Evolutionary conservation across 2,113 vertebrate genomes (phyloP).

Genomic region (Microtus oregoni): DNA sequence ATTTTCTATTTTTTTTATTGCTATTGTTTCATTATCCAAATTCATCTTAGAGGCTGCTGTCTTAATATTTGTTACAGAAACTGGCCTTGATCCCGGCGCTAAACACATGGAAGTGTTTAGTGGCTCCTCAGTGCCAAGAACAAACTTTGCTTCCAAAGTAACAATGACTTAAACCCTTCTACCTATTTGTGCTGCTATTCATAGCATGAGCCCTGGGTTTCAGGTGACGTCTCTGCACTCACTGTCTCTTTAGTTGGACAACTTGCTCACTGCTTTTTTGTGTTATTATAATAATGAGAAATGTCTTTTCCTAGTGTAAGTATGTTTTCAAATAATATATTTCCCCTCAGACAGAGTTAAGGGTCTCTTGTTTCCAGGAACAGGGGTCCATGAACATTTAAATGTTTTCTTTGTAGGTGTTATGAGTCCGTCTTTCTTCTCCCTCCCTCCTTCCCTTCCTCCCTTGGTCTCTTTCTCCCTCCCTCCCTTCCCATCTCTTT

Average conservation of each 20-base stretch:
- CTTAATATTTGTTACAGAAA: slow-evolving; percentile 22
- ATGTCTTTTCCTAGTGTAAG: not conserved
- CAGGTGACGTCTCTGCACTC: not conserved
- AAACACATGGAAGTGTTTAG: not conserved
- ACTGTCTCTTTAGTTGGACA: not conserved
- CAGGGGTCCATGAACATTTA: not conserved
- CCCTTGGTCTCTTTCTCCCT: not conserved
- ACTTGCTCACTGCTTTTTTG: not conserved
- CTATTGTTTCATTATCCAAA: not conserved
- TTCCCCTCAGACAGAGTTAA: not conserved
- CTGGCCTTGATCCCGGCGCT: not conserved
- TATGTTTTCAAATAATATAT: not conserved
- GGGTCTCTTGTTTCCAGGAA: not conserved
- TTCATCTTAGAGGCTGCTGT: not conserved
- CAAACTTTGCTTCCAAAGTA: not conserved
- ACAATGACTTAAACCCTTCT: not conserved
- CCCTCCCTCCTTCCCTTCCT: not conserved
- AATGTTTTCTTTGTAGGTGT: not conserved
- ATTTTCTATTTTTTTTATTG: not conserved
- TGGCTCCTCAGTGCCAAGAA: not conserved
- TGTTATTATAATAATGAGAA: not conserved
- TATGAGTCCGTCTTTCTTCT: not conserved
- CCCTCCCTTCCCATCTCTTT: not conserved
- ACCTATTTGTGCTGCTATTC: not conserved
- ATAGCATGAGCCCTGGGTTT: not conserved